phyloP scores from a whole-genome alignment of 2,888 invertebrate species.

The Bedellia somnulentella region DNA sequence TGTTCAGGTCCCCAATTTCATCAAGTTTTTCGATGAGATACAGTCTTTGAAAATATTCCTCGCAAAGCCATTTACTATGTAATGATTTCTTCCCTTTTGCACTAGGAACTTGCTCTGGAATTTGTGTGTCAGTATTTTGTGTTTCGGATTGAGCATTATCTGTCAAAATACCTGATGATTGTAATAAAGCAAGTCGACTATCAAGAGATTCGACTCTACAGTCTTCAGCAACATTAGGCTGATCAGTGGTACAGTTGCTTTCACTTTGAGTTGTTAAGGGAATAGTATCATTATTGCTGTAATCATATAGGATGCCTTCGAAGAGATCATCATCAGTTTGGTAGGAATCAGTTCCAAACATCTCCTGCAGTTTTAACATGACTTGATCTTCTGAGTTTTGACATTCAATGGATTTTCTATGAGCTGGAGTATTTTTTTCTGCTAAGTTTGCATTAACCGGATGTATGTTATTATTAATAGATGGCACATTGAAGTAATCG shows the following conservation, averaged over 20 bases:
- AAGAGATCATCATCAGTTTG: slow-evolving; percentile 39
- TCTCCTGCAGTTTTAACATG: slow-evolving; percentile 39
- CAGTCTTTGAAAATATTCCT: slow-evolving; percentile 41
- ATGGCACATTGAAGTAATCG: no score
- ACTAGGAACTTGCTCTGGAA: slow-evolving; percentile 15
- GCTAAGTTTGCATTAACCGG: not conserved
- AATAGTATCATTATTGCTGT: no score
- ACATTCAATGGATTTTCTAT: slow-evolving; percentile 19
- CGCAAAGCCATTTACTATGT: slow-evolving; percentile 44
- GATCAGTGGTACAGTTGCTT: no score
- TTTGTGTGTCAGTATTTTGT: slow-evolving; percentile 11
- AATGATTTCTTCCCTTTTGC: slow-evolving; percentile 17
- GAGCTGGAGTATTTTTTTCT: slow-evolving; percentile 4
- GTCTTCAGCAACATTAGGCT: slow-evolving; percentile 23
- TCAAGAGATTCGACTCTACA: slow-evolving; percentile 33
- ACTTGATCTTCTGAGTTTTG: slow-evolving; percentile 31
- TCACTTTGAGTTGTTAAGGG: no score
- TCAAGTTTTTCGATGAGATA: slow-evolving; percentile 37
- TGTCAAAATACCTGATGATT: slow-evolving; percentile 5
- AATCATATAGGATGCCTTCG: slow-evolving; percentile 27
- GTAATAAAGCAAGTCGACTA: slow-evolving; percentile 30
- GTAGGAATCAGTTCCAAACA: slow-evolving; percentile 37
- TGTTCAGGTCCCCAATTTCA: slow-evolving; percentile 36
- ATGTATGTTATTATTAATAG: no score
- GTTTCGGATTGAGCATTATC: not conserved